A percentile compares a stretch with the other conserved stretches of the same genome.
Evolutionary conservation across 1,140 invertebrate species (phyloP).

Genomic region (Heliconius congener): DNA sequence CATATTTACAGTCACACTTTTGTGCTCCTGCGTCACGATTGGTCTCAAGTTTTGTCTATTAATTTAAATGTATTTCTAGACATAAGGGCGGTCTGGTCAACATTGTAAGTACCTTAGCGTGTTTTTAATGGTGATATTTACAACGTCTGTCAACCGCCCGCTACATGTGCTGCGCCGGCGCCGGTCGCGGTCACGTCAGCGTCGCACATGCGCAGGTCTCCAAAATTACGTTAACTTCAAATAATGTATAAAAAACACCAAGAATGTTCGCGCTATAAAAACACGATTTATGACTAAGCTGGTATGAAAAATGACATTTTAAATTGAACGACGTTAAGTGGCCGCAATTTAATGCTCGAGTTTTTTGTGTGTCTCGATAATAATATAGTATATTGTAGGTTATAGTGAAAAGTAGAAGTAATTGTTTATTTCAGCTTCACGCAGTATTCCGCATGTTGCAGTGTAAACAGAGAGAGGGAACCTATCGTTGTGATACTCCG

Average conservation of each 20-base stretch:
- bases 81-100: slow-evolving; percentile 27
- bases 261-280: slow-evolving; percentile 29
- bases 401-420: neutral
- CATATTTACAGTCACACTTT: no score
- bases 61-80: neutral
- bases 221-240: slow-evolving; percentile 38
- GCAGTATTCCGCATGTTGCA: no score
- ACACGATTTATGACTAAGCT: slow-evolving; percentile 30
- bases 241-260: slow-evolving; percentile 42
- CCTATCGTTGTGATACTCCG: no score
- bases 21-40: no score
- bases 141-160: slow-evolving; percentile 52
- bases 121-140: slow-evolving; percentile 50
- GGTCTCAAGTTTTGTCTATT: neutral
- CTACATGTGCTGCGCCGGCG: slow-evolving; percentile 59
- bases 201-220: slow-evolving; percentile 58
- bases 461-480: no score
- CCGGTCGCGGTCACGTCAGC: slow-evolving; percentile 45
- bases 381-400: neutral
- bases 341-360: slow-evolving; percentile 16
- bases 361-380: neutral
- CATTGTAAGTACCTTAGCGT: slow-evolving; percentile 26
- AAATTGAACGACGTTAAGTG: slow-evolving; percentile 25
- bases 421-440: no score
- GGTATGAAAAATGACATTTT: slow-evolving; percentile 30